Evolutionary conservation across 2,888 invertebrate species (phyloP), one percentile per base, ranked within the genome.

Genomic region (Aphodius sticticus): DNA sequence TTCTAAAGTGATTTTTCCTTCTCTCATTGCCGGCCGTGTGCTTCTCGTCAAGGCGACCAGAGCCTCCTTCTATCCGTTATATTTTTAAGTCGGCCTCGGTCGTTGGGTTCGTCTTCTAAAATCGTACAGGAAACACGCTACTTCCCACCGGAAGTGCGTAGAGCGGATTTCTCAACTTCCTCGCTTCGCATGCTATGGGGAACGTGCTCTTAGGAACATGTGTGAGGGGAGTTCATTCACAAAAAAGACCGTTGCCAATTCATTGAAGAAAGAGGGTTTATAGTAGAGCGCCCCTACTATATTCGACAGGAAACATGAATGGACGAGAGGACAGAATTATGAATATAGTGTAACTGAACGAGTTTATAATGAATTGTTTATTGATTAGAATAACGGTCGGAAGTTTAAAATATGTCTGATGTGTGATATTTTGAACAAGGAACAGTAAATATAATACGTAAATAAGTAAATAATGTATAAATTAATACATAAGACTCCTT

Each of bases 51-150:
- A 53, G 53, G 53, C 53, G 53, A 53, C 53, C 53, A 53, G 7
- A 53, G 53, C 53, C 53, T 53, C 53, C 53, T 38, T 7, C 38
- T 53, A 53, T 53, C 53, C 53, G 53, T 53, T 53, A 53, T 53
- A 53, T 53, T 53, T 53, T 53, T 53, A 53, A 53, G 53, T 53
- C 53, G 53, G 53, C 53, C 53, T 53, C 53, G 53, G 53, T 53
- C 53, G 53, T 9, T 5, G 53, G 4, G 53, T 53, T 53, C 53
- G 53, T 53, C 53, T 53, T 53, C 53, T 53, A 53, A 53, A 53
- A 53, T 53, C 12, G 53, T 53, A 53, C 53, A 53, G 53, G 53
- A 53, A 53, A 53, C 53, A 53, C 53, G 53, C 9, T 53, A 53
- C 53, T 53, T 53, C 53, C 53, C 53, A 12, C 53, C 53, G 53